Percentiles rank a stretch among this genome's conserved stretches.
Conservation (phyloP, 53 echinoderm and acorn worm species). For the Apostichopus leukothele region DNA sequence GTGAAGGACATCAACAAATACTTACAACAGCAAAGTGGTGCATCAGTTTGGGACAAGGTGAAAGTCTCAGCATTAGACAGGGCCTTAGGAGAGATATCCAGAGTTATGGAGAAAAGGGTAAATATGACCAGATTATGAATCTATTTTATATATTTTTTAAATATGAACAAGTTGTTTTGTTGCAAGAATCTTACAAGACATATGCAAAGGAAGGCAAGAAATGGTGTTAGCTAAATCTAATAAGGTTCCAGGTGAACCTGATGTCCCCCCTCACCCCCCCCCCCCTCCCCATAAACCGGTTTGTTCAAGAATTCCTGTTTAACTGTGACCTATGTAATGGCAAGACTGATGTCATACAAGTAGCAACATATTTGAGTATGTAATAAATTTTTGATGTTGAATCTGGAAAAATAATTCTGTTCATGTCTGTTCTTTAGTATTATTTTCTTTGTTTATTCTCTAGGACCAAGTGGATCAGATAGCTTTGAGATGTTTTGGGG, state of each 20-base stretch:
- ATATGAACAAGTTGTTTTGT: neutral
- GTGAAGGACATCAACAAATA: slow-evolving; percentile 95
- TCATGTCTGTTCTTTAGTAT: neutral
- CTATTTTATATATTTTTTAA: neutral
- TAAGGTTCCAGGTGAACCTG: no score
- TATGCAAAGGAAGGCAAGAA: no score
- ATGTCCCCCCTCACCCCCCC: no score
- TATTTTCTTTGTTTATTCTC: neutral
- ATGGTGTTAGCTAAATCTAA: no score
- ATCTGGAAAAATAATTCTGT: neutral
- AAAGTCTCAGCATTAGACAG: slow-evolving; percentile 94
- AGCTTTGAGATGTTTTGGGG: slow-evolving; percentile 77
- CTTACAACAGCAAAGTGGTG: slow-evolving; percentile 72
- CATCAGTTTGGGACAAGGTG: slow-evolving; percentile 83
- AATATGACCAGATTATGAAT: neutral
- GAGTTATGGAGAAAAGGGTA: slow-evolving; percentile 95
- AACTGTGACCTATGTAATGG: no score
- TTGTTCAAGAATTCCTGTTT: no score
- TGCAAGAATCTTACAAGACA: neutral
- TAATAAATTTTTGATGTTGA: no score
- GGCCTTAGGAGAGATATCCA: slow-evolving; percentile 88
- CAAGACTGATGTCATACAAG: no score
- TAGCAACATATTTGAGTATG: no score
- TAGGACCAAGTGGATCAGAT: slow-evolving; percentile 91
- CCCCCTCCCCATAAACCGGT: no score